These are phyloP conservation scores for Psittacus erithacus DNA, from an alignment of 2,113 vertebrate genomes.

Conservation along the genomic window DNA sequence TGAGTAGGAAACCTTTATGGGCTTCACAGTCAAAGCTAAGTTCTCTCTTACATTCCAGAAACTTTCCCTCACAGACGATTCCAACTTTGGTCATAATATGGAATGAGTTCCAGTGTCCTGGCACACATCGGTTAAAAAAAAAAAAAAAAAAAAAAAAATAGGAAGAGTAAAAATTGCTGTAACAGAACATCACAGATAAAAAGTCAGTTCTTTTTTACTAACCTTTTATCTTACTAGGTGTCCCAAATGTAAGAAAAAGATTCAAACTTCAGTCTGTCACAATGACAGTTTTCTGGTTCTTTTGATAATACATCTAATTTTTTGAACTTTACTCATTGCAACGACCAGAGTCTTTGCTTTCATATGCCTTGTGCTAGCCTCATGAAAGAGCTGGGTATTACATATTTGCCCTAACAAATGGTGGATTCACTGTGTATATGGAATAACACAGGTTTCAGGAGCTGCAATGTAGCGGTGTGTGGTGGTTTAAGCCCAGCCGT, in stretches of 20 bases:
- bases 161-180: background rate
- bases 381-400: background rate
- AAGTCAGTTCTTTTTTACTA: background rate
- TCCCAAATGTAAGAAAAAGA: background rate
- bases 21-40: background rate
- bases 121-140: background rate
- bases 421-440: background rate
- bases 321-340: background rate
- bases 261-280: background rate
- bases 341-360: background rate
- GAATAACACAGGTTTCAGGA: background rate
- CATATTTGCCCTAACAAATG: background rate
- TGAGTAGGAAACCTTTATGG: background rate
- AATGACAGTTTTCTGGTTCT: background rate
- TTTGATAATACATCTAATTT: background rate
- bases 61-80: background rate
- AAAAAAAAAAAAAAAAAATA: background rate
- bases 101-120: background rate
- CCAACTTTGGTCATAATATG: background rate
- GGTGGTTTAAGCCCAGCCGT: no score
- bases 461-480: no score
- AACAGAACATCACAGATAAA: background rate
- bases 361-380: background rate
- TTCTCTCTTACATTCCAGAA: background rate
- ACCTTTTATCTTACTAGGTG: background rate